These are phyloP conservation scores for Holothuria scabra DNA, from an alignment of 53 echinoderm and acorn worm genomes.

Conservation along the genomic window DNA sequence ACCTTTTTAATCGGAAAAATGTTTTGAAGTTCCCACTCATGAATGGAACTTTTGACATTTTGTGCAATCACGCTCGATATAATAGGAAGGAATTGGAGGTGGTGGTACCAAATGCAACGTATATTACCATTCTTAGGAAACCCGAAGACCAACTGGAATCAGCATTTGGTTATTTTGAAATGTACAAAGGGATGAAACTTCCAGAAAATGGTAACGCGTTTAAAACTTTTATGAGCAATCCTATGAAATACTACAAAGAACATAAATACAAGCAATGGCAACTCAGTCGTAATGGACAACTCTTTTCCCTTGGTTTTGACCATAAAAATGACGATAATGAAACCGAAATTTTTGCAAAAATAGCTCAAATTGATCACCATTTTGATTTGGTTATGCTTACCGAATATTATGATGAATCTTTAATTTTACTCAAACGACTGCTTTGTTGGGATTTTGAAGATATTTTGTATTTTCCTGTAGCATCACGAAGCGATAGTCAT, in stretches of 20 bases:
- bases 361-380: slow-evolving; percentile 42
- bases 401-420: too few species aligned
- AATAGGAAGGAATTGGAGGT: slow-evolving; percentile 64
- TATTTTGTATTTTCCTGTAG: too few species aligned
- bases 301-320: slow-evolving; percentile 67
- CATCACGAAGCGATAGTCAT: too few species aligned
- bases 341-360: slow-evolving; percentile 38
- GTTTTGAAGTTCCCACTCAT: neutral
- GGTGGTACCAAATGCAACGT: slow-evolving; percentile 64
- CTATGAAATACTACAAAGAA: too few species aligned
- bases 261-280: neutral
- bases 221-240: slow-evolving; percentile 39
- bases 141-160: slow-evolving; percentile 56
- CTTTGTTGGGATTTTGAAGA: too few species aligned
- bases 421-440: too few species aligned
- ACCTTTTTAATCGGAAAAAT: neutral
- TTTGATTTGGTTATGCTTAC: too few species aligned
- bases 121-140: slow-evolving; percentile 62
- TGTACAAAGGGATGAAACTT: slow-evolving; percentile 32
- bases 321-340: slow-evolving; percentile 32
- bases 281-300: slow-evolving; percentile 50
- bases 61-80: slow-evolving; percentile 66
- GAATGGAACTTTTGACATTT: slow-evolving; percentile 32
- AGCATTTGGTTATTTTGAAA: slow-evolving; percentile 62
- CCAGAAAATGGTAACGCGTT: slow-evolving; percentile 13